Conservation (phyloP, 2,888 invertebrate species). For the Eurytoma californica region DNA sequence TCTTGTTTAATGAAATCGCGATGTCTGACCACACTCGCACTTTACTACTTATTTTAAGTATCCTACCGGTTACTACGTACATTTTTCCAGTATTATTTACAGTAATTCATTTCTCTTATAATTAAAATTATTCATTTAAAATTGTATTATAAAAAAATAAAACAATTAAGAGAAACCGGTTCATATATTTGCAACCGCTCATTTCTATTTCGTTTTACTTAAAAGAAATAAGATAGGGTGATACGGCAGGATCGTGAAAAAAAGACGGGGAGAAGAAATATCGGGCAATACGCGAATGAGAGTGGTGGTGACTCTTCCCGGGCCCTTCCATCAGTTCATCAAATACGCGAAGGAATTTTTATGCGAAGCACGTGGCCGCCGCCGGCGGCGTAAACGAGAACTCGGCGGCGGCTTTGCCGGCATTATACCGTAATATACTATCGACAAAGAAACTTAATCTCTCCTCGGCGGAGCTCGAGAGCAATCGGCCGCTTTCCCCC, state of each 20-base stretch:
- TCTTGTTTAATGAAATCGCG: neutral
- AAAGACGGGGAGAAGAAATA: neutral
- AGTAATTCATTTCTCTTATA: neutral
- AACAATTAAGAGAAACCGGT: too few species aligned
- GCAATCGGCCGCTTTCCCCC: too few species aligned
- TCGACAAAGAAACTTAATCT: slow-evolving; percentile 49
- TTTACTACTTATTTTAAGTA: neutral
- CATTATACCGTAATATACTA: slow-evolving; percentile 39
- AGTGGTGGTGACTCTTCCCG: neutral
- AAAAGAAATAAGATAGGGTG: too few species aligned
- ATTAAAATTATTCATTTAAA: neutral
- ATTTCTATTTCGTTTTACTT: too few species aligned
- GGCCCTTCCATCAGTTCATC: slow-evolving; percentile 8
- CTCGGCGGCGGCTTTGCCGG: neutral
- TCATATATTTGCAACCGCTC: too few species aligned
- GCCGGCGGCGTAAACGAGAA: neutral
- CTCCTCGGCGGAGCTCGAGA: neutral
- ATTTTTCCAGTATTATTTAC: neutral
- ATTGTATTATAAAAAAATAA: too few species aligned
- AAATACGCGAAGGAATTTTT: slow-evolving; percentile 38
- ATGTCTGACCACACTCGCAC: neutral
- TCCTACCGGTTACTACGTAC: too few species aligned
- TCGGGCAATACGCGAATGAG: neutral
- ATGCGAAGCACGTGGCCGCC: slow-evolving; percentile 6
- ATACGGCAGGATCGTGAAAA: too few species aligned